Evolutionary conservation across 2,888 invertebrate species (phyloP), one percentile per base, ranked within the genome.

Genomic region (Diloba caeruleocephala): DNA sequence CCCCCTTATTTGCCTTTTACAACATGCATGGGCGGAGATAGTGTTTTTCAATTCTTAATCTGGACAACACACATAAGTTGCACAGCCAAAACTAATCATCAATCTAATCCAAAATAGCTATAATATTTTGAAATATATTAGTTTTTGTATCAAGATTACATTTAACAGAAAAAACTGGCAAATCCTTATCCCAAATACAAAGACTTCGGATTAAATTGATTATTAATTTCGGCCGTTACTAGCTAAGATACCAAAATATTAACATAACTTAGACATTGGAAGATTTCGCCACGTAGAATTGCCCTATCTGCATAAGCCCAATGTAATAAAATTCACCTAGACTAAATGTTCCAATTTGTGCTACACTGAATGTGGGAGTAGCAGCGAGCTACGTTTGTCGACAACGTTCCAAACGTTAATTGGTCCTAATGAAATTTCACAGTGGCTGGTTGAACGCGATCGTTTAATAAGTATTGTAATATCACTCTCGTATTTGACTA

Each of bases 381-480:
- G 43, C 36, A 39, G 23, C 51, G n/a, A 44, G 26, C 42, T 39
- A 42, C 29, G 56, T 49, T 54, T 46, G 45, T 43, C 44, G 56
- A 51, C 39, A 60, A 49, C 41, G 25, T 46, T 46, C 38, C 26
- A 49, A 49, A 55, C 42, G 53, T 53, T 70, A 64, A 64, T 64
- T 58, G 49, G 48, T 58, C 14, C 28, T 51, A 70, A 67, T 58
- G 15, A 64, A 69, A 53, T 57, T 63, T 53, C 45, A 37, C 23
- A 46, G 39, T 48, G 48, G 39, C 25, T 52, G 32, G 55, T 45
- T 51, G 37, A 64, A 58, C 33, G 41, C 34, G 55, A 54, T 50
- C 52, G 36, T 56, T 58, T 60, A 50, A 46, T 52, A 65, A 62
- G 28, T 65, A 49, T 61, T 55, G 50, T 62, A 61, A 57, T 65